Conservation (phyloP, 2,888 invertebrate genomes). For the Andrena bucephala region DNA sequence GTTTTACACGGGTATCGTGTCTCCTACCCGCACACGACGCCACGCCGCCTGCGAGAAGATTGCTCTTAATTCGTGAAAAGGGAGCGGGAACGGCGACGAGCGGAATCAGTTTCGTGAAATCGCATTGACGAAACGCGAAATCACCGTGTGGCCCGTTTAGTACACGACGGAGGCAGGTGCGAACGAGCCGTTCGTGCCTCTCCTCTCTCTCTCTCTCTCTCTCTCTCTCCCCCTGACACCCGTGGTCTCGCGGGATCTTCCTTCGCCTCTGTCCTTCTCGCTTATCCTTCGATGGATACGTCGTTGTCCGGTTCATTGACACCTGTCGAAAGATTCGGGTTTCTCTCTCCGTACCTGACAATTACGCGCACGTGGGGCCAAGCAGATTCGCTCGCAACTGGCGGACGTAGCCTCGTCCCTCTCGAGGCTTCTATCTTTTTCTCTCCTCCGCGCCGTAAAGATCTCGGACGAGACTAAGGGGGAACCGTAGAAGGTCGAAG, state of each 20-base stretch:
- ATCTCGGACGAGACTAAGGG: slow-evolving; percentile 16
- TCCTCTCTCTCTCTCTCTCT: slow-evolving; percentile 21
- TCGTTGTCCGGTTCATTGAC: slow-evolving; percentile 79
- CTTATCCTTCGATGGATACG: slow-evolving; percentile 74
- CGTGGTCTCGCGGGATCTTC: slow-evolving; percentile 30
- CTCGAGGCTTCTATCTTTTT: background rate
- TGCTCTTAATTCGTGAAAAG: slow-evolving; percentile 8
- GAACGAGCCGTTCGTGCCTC: slow-evolving; percentile 61
- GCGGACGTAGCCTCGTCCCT: slow-evolving; percentile 39
- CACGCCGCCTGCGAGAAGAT: background rate
- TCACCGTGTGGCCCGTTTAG: slow-evolving; percentile 66
- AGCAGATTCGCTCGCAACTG: slow-evolving; percentile 53
- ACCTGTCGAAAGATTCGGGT: slow-evolving; percentile 81
- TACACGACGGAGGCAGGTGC: slow-evolving; percentile 68
- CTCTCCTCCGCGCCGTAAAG: slow-evolving; percentile 28
- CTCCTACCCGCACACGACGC: background rate
- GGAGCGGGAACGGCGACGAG: background rate
- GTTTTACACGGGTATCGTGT: background rate
- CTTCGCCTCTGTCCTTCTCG: slow-evolving; percentile 59
- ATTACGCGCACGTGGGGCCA: slow-evolving; percentile 73
- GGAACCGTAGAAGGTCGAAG: background rate
- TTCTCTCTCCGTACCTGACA: slow-evolving; percentile 74
- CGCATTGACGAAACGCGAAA: slow-evolving; percentile 65
- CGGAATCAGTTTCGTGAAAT: slow-evolving; percentile 57
- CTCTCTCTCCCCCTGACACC: background rate